phyloP scores from a whole-genome alignment of 2,888 invertebrate genomes.

The Eristalis pertinax region DNA sequence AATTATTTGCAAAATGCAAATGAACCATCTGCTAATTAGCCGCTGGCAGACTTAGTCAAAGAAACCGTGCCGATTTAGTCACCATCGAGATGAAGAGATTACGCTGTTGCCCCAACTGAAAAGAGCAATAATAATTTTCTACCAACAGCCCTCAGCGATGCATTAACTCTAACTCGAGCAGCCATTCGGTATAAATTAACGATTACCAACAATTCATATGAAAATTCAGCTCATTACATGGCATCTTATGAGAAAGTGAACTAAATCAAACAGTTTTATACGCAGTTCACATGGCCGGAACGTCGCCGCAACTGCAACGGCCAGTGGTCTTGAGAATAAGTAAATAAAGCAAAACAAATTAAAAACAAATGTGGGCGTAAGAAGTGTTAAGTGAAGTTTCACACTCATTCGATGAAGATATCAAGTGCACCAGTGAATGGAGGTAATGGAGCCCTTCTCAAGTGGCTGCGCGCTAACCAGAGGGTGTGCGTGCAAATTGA shows the following conservation, averaged over 20 bases:
- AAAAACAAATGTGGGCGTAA: not conserved
- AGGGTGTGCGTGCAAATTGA: not conserved
- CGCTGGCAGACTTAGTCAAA: not conserved
- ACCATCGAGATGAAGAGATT: not conserved
- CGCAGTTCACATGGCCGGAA: slow-evolving; percentile 27
- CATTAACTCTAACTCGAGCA: not conserved
- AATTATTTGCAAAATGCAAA: not conserved
- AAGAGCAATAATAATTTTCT: not conserved
- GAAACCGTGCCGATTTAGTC: not conserved
- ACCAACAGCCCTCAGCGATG: not conserved
- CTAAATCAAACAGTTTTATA: not conserved
- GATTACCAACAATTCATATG: not conserved
- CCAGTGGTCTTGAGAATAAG: not conserved
- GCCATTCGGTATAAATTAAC: slow-evolving; percentile 5
- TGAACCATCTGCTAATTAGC: not conserved
- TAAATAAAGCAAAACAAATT: not conserved
- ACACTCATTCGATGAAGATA: not conserved
- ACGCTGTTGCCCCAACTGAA: not conserved
- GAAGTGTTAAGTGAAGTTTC: slow-evolving; percentile 13
- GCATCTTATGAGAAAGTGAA: slow-evolving; percentile 13
- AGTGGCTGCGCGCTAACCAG: not conserved
- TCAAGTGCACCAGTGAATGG: not conserved
- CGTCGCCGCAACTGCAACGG: not conserved
- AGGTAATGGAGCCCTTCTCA: not conserved
- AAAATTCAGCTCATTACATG: slow-evolving; percentile 3